Conservation (phyloP, 2,797 vertebrate genomes). For the Dipus sagitta region DNA sequence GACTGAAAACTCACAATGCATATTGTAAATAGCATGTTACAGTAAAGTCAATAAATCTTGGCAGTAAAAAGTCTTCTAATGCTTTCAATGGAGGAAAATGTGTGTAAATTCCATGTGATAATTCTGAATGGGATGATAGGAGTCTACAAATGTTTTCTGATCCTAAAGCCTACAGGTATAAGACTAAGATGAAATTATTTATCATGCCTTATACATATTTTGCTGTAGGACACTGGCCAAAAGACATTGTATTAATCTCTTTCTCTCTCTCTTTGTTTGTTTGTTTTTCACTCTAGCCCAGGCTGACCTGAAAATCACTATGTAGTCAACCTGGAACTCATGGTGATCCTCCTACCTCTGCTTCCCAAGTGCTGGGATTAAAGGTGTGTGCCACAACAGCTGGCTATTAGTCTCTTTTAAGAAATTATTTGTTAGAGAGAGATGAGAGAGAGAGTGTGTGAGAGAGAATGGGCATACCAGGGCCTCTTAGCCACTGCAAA, state of each 20-base stretch:
- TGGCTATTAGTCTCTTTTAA: too few relatives aligned
- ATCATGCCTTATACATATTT: neutral
- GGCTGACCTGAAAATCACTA: too few relatives aligned
- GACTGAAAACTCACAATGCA: constrained; percentile 57
- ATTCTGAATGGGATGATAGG: constrained; percentile 3
- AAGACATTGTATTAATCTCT: neutral
- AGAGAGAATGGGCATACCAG: too few relatives aligned
- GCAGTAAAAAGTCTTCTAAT: constrained; percentile 29
- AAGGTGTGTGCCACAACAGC: too few relatives aligned
- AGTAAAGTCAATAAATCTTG: constrained; percentile 73
- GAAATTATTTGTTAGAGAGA: too few relatives aligned
- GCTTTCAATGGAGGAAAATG: constrained; percentile 52
- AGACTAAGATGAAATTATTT: constrained; percentile 17
- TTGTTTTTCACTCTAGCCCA: too few relatives aligned
- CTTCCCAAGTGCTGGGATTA: too few relatives aligned
- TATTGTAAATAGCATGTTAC: constrained; percentile 55
- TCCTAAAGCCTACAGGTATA: neutral
- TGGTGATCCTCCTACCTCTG: too few relatives aligned
- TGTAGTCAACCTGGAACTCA: too few relatives aligned
- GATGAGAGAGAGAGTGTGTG: too few relatives aligned
- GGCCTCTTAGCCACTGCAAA: too few relatives aligned
- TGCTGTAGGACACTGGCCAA: neutral
- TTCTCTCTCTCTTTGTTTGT: too few relatives aligned
- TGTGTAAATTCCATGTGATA: neutral
- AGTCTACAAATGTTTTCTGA: constrained; percentile 3